These are phyloP conservation scores for Tragelaphus oryx DNA, from an alignment of 2,797 vertebrate species.

Conservation along the genomic window DNA sequence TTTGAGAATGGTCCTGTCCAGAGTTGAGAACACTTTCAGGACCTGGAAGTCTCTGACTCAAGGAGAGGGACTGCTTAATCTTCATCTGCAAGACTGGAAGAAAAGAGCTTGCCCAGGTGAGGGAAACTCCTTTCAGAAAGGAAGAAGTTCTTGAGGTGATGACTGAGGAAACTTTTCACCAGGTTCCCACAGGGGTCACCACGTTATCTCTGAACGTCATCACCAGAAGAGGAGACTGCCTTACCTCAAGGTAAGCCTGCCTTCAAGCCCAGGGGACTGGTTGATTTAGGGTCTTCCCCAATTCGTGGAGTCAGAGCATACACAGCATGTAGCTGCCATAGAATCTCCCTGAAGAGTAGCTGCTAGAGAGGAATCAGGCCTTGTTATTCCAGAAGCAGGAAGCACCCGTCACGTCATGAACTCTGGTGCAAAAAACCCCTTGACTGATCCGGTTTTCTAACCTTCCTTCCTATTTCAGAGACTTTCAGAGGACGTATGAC, in stretches of 20 bases:
- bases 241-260: not conserved
- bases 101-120: not conserved
- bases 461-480: slow-evolving; percentile 5
- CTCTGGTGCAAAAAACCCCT: not conserved
- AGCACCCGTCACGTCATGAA: not conserved
- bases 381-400: slow-evolving; percentile 7
- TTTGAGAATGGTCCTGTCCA: not conserved
- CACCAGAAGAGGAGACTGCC: not conserved
- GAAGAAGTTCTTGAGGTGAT: not conserved
- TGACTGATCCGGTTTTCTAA: slow-evolving; percentile 20
- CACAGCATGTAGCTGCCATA: not conserved
- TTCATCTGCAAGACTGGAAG: not conserved
- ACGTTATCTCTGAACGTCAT: not conserved
- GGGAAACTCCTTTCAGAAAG: not conserved
- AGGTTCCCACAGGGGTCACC: not conserved
- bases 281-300: not conserved
- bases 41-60: not conserved
- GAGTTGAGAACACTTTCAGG: not conserved
- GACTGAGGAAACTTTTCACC: not conserved
- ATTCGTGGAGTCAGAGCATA: not conserved
- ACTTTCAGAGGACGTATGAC: not conserved
- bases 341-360: not conserved
- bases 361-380: not conserved
- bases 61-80: not conserved
- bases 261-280: not conserved